These are phyloP conservation scores for Nineta flava DNA, from an alignment of 2,888 invertebrate genomes.

Conservation along the genomic window DNA sequence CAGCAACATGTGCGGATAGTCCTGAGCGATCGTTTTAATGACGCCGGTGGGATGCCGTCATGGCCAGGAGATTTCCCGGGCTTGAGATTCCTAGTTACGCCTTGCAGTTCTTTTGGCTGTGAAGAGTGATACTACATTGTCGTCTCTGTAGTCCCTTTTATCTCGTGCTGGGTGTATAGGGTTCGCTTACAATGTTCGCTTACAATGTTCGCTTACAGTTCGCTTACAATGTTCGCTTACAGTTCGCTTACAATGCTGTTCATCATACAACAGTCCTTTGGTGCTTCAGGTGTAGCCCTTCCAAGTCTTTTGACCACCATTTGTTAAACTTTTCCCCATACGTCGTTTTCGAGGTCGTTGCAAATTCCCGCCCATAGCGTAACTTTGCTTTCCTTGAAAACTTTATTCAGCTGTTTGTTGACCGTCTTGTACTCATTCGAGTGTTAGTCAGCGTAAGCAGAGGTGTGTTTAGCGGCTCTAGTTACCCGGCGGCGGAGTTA, in stretches of 20 bases:
- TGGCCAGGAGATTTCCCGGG: background rate
- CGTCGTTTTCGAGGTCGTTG: background rate
- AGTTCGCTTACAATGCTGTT: too few species aligned
- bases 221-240: too few species aligned
- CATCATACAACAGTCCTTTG: background rate
- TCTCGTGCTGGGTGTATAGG: background rate
- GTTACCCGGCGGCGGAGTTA: background rate
- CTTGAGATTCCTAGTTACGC: background rate
- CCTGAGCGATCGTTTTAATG: background rate
- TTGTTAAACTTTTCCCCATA: background rate
- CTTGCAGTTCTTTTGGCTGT: background rate
- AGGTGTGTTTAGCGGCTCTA: too few species aligned
- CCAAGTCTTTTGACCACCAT: background rate
- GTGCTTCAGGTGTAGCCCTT: background rate
- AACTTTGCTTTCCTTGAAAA: background rate
- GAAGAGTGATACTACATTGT: background rate
- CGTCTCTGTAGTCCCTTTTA: background rate
- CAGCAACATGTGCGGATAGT: background rate
- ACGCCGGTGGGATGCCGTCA: background rate
- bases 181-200: too few species aligned
- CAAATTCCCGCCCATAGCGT: background rate
- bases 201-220: too few species aligned
- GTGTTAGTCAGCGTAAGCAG: too few species aligned
- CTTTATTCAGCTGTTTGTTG: background rate
- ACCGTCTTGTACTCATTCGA: too few species aligned